Percentiles rank a stretch among this genome's conserved stretches.
phyloP scores from a whole-genome alignment of 2,888 invertebrate species.

The Gari tellinella region DNA sequence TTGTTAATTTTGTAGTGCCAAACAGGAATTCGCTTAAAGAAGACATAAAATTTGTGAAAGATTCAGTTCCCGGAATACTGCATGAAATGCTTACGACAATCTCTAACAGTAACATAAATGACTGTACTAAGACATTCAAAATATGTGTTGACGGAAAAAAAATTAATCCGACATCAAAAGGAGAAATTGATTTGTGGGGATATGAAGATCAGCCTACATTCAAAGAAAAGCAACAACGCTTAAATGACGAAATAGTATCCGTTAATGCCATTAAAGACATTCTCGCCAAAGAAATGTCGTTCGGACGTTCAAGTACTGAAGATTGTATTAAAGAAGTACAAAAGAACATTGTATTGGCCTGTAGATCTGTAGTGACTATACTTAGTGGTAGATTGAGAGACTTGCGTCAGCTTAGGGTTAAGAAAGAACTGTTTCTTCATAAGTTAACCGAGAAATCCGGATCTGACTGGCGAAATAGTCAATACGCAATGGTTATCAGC shows the following conservation, averaged over 20 bases:
- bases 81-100: constrained; percentile 21
- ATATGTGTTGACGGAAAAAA: constrained; percentile 50
- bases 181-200: constrained; percentile 42
- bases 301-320: too few relatives aligned
- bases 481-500: constrained; percentile 39
- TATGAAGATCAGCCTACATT: constrained; percentile 39
- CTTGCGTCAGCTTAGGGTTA: constrained; percentile 28
- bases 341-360: too few relatives aligned
- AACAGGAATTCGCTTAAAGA: constrained; percentile 28
- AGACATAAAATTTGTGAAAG: constrained; percentile 16
- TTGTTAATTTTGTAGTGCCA: constrained; percentile 45
- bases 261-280: too few relatives aligned
- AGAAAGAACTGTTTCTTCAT: constrained; percentile 31
- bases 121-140: constrained; percentile 32
- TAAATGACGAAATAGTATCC: constrained; percentile 1
- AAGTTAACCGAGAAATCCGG: constrained; percentile 16
- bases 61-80: constrained; percentile 28
- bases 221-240: constrained; percentile 10
- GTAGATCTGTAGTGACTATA: constrained; percentile 9
- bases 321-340: too few relatives aligned
- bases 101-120: constrained; percentile 7
- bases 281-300: too few relatives aligned
- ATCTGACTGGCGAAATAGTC: constrained; percentile 30
- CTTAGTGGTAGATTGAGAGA: constrained; percentile 27
- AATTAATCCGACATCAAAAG: constrained; percentile 33